Evolutionary conservation across 2,113 vertebrate genomes (phyloP), one percentile per base, ranked within the genome.

Genomic region (Oreochromis spilurus): DNA sequence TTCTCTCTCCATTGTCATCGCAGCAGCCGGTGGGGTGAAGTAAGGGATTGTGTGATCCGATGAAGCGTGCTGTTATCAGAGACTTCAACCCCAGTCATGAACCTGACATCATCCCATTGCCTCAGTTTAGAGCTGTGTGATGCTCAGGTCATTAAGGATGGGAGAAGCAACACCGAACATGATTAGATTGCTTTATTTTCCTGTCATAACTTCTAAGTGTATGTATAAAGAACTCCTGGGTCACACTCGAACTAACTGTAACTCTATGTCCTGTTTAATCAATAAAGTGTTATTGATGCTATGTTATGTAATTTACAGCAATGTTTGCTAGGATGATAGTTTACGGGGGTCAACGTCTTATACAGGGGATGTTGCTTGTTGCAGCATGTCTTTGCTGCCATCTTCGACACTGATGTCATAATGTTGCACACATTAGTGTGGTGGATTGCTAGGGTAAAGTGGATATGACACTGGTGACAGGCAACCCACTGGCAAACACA

Each of bases 51-150:
- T 95, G 92, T 88, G 92, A 93, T 86, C 90, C 85, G 58, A 91
- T 92, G 94, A 93, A 93, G 92, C 91, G 55, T 92, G 89, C 90
- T 62, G 91, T 94, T 92, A 93, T 91, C 87, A 89, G 86, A 93
- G 89, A 83, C 90, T 90, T 84, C 83, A 89, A 85, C 38, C 77
- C 60, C 31, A 12, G 72, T 94, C 89, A 80, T 92, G 87, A 82
- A 84, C 90, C 81, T 95, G 95, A 95, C 92, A 90, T 96, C 95
- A 95, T 53, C 67, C 78, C 53, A 95, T 95, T 95, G 92, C 87
- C 86, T 95, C 95, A 93, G 84, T 91, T 82, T 16, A 58, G 82
- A 87, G 58, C 75, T 54, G 86, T 16, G 31, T 72, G 86, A 82
- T 65, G 70, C 78, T 45, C 86, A 31, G 70, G 70, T 50, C 70